These are phyloP conservation scores for Araneus ventricosus DNA, from an alignment of 1,140 invertebrate species.

Conservation along the genomic window DNA sequence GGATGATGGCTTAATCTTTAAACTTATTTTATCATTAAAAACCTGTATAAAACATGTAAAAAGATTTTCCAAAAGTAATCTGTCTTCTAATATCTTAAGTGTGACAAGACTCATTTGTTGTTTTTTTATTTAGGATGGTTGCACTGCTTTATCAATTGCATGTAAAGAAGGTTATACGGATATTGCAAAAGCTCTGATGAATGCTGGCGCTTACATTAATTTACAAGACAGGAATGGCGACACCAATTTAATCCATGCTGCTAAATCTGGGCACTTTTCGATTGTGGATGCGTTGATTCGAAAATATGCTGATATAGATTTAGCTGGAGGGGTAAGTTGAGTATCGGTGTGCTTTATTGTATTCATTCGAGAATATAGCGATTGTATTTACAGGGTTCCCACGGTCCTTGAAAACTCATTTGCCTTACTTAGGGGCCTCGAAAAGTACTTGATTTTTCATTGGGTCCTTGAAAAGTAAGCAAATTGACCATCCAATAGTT, in stretches of 20 bases:
- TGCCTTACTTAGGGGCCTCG: no score
- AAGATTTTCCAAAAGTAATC: background rate
- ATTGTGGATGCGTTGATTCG: constrained; percentile 96
- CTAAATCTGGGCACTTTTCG: constrained; percentile 94
- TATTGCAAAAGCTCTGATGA: constrained; percentile 92
- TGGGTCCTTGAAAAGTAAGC: no score
- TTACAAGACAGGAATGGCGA: constrained; percentile 92
- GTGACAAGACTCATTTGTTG: background rate
- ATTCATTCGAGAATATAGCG: background rate
- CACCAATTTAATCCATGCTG: constrained; percentile 97
- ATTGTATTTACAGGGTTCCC: no score
- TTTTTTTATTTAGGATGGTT: constrained; percentile 89
- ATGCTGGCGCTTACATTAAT: constrained; percentile 97
- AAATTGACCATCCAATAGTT: no score
- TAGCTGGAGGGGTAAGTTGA: constrained; percentile 89
- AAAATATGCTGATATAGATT: constrained; percentile 98
- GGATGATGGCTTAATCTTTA: no score
- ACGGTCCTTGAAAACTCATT: no score
- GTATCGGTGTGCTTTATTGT: no score
- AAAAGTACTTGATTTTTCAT: no score
- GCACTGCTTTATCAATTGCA: constrained; percentile 94
- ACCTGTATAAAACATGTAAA: no score
- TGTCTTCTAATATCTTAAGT: background rate
- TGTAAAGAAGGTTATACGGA: constrained; percentile 95
- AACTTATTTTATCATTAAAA: no score